These are phyloP conservation scores for Neodiprion virginianus DNA, from an alignment of 1,140 invertebrate species.

Conservation along the genomic window DNA sequence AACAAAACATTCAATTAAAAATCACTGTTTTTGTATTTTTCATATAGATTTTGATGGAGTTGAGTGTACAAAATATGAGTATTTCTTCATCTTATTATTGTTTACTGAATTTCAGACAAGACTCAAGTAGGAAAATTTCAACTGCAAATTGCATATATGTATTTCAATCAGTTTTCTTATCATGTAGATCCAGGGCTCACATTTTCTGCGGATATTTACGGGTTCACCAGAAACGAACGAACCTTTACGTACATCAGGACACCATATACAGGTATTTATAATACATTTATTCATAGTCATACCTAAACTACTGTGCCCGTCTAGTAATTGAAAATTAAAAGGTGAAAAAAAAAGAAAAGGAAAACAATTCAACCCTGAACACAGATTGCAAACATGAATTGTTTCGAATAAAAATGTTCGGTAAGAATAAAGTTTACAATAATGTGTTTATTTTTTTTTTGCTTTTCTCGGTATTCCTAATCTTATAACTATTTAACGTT, in stretches of 20 bases:
- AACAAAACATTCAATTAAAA: conserved; percentile 19
- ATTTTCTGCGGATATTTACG: conserved; percentile 39
- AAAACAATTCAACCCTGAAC: too few relatives aligned
- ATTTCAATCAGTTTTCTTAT: neutral
- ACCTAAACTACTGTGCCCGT: too few relatives aligned
- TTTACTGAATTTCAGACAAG: neutral
- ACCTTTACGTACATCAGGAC: conserved; percentile 49
- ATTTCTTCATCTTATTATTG: neutral
- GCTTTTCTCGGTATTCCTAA: conserved; percentile 9
- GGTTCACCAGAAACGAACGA: conserved; percentile 38
- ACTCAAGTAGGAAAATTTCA: neutral
- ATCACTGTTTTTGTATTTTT: neutral
- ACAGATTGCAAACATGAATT: too few relatives aligned
- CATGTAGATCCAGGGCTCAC: conserved; percentile 31
- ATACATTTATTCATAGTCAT: too few relatives aligned
- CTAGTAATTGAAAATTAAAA: too few relatives aligned
- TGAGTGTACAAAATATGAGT: conserved; percentile 4
- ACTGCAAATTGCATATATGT: neutral
- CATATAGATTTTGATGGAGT: neutral
- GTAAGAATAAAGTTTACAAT: too few relatives aligned
- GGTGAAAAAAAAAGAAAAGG: too few relatives aligned
- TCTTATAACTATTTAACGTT: too few relatives aligned
- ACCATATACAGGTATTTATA: conserved; percentile 52
- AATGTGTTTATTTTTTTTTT: neutral
- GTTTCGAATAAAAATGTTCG: too few relatives aligned